A percentile compares a stretch with the other conserved stretches of the same genome.
Conservation (phyloP, 2,888 invertebrate species). For the Ernsta delagoae region DNA sequence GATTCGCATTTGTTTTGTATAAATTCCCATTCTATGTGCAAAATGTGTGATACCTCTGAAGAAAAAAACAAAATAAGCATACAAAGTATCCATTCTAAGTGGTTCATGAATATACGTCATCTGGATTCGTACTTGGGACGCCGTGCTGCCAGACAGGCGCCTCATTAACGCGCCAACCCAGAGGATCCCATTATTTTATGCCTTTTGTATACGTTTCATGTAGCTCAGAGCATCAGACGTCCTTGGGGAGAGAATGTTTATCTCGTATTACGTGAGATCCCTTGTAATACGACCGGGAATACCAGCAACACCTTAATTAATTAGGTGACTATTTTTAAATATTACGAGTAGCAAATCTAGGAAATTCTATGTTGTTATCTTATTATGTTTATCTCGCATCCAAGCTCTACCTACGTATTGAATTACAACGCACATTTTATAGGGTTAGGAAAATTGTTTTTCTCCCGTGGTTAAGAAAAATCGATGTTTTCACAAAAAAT, state of each 20-base stretch:
- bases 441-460: too few species aligned
- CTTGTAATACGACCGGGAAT: neutral
- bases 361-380: too few species aligned
- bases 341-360: too few species aligned
- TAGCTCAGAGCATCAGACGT: constrained; percentile 23
- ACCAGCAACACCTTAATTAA: too few species aligned
- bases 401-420: too few species aligned
- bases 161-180: constrained; percentile 35
- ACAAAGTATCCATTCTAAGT: constrained; percentile 22
- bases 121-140: constrained; percentile 35
- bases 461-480: too few species aligned
- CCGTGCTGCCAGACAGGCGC: constrained; percentile 28
- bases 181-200: constrained; percentile 33
- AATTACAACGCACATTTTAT: too few species aligned
- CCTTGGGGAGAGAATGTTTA: constrained; percentile 29
- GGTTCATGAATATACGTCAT: constrained; percentile 33
- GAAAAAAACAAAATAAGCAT: constrained; percentile 8
- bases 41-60: neutral
- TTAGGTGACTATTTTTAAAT: too few species aligned
- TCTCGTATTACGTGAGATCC: constrained; percentile 15
- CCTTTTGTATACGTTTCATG: constrained; percentile 25
- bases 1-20: too few species aligned
- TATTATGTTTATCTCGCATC: too few species aligned
- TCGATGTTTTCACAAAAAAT: too few species aligned
- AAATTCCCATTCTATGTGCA: too few species aligned